Base-by-base conservation (phyloP, 1,140 invertebrate species). In the Maniola jurtina region DNA sequence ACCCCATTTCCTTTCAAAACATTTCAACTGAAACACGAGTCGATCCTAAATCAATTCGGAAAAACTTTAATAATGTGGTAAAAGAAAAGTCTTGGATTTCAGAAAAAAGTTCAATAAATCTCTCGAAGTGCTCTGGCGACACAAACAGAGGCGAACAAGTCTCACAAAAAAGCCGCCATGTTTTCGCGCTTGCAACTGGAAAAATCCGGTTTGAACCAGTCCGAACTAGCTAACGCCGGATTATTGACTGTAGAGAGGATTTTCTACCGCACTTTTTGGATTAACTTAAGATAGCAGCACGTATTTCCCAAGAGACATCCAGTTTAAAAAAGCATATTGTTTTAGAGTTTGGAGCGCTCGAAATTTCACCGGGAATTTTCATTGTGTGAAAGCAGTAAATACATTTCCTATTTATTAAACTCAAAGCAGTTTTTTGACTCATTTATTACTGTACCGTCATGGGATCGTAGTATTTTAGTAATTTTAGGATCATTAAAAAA, bases 191-290 rank as follows among this genome's bases (percentile, higher is more conserved):
- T 60, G 54, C 36, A 68, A 68, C 70, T 61, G 55, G 66, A 72
- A 72, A 68, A 68, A 72, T 72, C 70, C 70, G 55, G 66, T 72
- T 68, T 63, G 33, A 50, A 58, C 52, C 66, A 38, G 70, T 72
- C 62, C 64, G 59, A 72, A 68, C 70, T 57, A 38, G 70, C 52
- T 61, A 63, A 63, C 55, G 16, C 52, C 61, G 55, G 61, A 62
- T 68, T 68, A 63, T 63, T 68, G 66, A 54, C 40, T 40, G 48
- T 57, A 40, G 50, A 67, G 59, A 52, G 59, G 65, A 62, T 50
- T 59, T 68, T 33, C 40, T 54, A 42, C 61, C 55, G 63, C 55
- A 63, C 56, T 64, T 64, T 57, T 68, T 45, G 62, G 52, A 58
- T 68, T 68, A 48, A 59, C 59, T 14, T 68, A 64, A 64, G 35